These are phyloP conservation scores for Halcyon smyrnensis DNA, from an alignment of 2,797 vertebrate species.

Conservation along the genomic window DNA sequence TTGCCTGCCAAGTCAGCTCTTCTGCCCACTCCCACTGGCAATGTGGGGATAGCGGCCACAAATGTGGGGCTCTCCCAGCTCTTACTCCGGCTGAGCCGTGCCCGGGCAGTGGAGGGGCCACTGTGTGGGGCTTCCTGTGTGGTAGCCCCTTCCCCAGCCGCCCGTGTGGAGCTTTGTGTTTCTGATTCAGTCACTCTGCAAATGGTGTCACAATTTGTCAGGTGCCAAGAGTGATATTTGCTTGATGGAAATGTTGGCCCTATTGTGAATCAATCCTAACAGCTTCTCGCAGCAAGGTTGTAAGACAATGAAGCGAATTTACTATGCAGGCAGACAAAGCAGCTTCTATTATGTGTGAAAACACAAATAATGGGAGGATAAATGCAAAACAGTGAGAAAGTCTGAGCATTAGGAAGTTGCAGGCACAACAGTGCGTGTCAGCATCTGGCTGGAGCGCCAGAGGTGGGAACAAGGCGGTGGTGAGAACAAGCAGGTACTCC, in stretches of 20 bases:
- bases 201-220: slow-evolving; percentile 54
- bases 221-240: slow-evolving; percentile 32
- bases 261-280: slow-evolving; percentile 64
- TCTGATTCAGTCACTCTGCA: slow-evolving; percentile 17
- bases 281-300: slow-evolving; percentile 61
- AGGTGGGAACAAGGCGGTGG: slow-evolving; percentile 5
- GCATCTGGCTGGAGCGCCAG: slow-evolving; percentile 14
- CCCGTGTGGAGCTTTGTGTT: background rate
- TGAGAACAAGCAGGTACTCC: slow-evolving; percentile 9
- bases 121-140: fast-evolving
- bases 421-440: slow-evolving; percentile 50
- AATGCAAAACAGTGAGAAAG: slow-evolving; percentile 54
- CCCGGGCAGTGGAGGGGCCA: background rate
- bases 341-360: slow-evolving; percentile 63
- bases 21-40: background rate
- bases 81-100: fast-evolving
- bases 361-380: slow-evolving; percentile 73
- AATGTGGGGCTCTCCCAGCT: fast-evolving
- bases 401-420: background rate
- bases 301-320: slow-evolving; percentile 76
- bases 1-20: background rate
- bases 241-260: slow-evolving; percentile 69
- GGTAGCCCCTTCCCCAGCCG: background rate
- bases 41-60: fast-evolving
- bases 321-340: slow-evolving; percentile 64